These are phyloP conservation scores for Netelia inedita DNA, from an alignment of 2,888 invertebrate genomes.

Conservation along the genomic window DNA sequence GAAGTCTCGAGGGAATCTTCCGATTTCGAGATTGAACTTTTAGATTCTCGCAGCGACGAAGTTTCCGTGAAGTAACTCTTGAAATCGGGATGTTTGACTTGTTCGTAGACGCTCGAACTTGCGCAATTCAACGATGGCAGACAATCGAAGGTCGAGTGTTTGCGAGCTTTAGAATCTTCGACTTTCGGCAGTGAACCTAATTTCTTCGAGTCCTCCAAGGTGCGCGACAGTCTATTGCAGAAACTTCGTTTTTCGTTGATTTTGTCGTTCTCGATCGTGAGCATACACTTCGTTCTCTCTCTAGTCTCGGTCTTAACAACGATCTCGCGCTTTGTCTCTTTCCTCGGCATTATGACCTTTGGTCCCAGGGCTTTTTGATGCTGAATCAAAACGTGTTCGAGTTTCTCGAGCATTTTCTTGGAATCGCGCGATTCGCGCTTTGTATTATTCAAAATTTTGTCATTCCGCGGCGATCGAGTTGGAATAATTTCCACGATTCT, in stretches of 20 bases:
- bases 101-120: constrained; percentile 73
- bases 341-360: constrained; percentile 70
- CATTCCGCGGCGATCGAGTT: constrained; percentile 33
- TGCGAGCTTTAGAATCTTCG: constrained; percentile 58
- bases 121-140: constrained; percentile 83
- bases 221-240: constrained; percentile 72
- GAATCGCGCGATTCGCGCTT: constrained; percentile 84
- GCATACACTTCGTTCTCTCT: constrained; percentile 81
- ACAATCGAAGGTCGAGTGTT: constrained; percentile 80
- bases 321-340: constrained; percentile 51
- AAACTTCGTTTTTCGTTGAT: constrained; percentile 70
- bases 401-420: constrained; percentile 89
- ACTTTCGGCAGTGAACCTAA: constrained; percentile 54
- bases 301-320: constrained; percentile 58
- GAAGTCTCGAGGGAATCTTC: constrained; percentile 57
- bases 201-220: constrained; percentile 69
- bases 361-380: constrained; percentile 82
- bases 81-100: constrained; percentile 66
- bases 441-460: constrained; percentile 1
- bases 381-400: constrained; percentile 88
- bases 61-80: constrained; percentile 67
- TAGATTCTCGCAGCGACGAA: constrained; percentile 26
- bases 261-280: constrained; percentile 74
- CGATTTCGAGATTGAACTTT: constrained; percentile 61
- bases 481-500: constrained; percentile 66